Evolutionary conservation across 2,797 vertebrate genomes (phyloP), one percentile per base, ranked within the genome.

Genomic region (Morus bassanus): DNA sequence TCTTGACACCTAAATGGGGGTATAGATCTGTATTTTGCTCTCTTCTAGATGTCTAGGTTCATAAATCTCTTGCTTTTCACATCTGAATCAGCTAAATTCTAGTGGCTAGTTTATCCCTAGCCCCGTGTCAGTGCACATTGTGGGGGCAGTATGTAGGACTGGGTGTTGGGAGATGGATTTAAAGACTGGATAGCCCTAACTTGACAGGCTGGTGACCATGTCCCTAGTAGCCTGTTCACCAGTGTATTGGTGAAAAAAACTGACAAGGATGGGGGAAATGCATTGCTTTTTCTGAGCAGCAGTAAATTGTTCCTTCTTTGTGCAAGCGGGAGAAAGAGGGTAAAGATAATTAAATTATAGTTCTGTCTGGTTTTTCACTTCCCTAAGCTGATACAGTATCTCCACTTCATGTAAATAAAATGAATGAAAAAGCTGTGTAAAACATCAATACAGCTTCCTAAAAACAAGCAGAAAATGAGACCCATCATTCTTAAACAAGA

Each of bases 121-220:
- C 28, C 0, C 0, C 2, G 7, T 60, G 46, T 61, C 37, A n/a
- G 82, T 85, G 51, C 33, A 16, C 2, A 4, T 33, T 80, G 16
- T 54, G 22, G 28, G 30, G 39, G 13, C 35, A 65, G 24, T 35
- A 10, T 46, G 18, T n/a, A 69, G 56, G 24, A 51, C 33, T 72
- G 51, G 7, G 16, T 56, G 22, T 13, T 68, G 31, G 33, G 56
- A 51, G 31, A 11, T 48, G 15, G 53, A 33, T 83, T 77, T 70
- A 51, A 77, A 69, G 43, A 45, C 53, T 94, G 43, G 15, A 21
- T 83, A 70, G 31, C 28, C 41, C 37, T 53, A 39, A 54, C 8
- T 51, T 46, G 84, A 37, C 8, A 81, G 51, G 30, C 50, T 85
- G 13, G 22, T 73, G 70, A 18, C 46, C 16, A 0, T 65, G 30